Conservation (phyloP, 2,888 invertebrate genomes). For the Agonum fuliginosum region DNA sequence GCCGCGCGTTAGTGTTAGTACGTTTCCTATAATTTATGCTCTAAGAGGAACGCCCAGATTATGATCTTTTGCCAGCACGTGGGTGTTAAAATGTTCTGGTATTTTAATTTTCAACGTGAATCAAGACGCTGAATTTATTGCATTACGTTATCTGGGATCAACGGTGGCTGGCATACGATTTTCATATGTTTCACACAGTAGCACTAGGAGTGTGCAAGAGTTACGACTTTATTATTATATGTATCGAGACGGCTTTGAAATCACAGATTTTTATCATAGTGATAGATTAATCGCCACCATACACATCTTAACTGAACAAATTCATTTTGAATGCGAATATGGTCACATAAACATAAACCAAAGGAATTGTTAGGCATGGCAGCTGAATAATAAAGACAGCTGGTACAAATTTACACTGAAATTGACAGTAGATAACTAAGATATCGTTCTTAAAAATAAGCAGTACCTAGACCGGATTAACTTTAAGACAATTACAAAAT, state of each 20-base stretch:
- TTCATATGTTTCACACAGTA: slow-evolving; percentile 39
- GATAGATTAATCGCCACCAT: slow-evolving; percentile 29
- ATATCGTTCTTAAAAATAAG: too few species aligned
- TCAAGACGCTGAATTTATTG: slow-evolving; percentile 49
- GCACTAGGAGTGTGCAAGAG: slow-evolving; percentile 41
- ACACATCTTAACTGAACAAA: not conserved
- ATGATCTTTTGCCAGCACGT: slow-evolving; percentile 55
- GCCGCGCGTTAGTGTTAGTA: slow-evolving; percentile 21
- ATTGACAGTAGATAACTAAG: too few species aligned
- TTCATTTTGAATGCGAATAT: slow-evolving; percentile 39
- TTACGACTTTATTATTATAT: slow-evolving; percentile 46
- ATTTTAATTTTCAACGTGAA: slow-evolving; percentile 58
- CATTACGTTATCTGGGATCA: slow-evolving; percentile 44
- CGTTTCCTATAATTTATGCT: slow-evolving; percentile 55
- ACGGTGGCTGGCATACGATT: slow-evolving; percentile 29
- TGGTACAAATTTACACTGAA: too few species aligned
- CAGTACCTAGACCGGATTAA: too few species aligned
- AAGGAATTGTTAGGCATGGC: too few species aligned
- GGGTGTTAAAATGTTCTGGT: slow-evolving; percentile 58
- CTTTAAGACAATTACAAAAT: too few species aligned
- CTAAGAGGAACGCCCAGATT: slow-evolving; percentile 53
- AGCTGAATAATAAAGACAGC: too few species aligned
- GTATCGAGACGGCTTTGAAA: slow-evolving; percentile 33
- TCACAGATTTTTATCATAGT: slow-evolving; percentile 37
- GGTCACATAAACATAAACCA: too few species aligned